phyloP scores from a whole-genome alignment of 2,888 invertebrate genomes.

The Synergus japonicus region DNA sequence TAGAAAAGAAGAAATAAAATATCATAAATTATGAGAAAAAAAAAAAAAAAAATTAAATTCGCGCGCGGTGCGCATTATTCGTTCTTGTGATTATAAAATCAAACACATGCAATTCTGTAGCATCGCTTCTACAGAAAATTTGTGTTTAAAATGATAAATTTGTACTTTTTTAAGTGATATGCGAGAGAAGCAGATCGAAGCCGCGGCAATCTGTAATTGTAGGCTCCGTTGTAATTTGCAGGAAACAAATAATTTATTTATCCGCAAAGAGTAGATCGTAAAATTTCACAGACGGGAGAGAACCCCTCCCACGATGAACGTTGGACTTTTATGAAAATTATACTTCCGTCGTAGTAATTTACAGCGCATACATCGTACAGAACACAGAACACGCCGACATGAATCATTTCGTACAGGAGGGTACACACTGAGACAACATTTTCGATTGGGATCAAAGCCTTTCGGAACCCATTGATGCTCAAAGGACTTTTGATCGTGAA shows the following conservation, averaged over 20 bases:
- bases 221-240: background rate
- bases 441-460: constrained; percentile 12
- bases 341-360: constrained; percentile 32
- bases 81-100: too few species aligned
- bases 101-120: too few species aligned
- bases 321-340: constrained; percentile 34
- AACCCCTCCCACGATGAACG: background rate
- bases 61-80: too few species aligned
- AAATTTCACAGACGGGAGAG: background rate
- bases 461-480: background rate
- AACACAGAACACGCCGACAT: constrained; percentile 4
- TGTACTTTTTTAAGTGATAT: too few species aligned
- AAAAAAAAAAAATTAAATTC: too few species aligned
- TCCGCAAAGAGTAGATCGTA: constrained; percentile 1
- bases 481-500: constrained; percentile 7
- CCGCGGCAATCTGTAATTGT: background rate
- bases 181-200: too few species aligned
- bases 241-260: constrained; percentile 12
- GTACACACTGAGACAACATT: constrained; percentile 4
- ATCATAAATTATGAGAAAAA: too few species aligned
- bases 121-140: too few species aligned
- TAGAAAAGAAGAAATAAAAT: too few species aligned
- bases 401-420: constrained; percentile 15
- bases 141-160: too few species aligned
- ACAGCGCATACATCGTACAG: constrained; percentile 7